phyloP scores from a whole-genome alignment of 2,797 vertebrate species.

The Peromyscus attwateri region DNA sequence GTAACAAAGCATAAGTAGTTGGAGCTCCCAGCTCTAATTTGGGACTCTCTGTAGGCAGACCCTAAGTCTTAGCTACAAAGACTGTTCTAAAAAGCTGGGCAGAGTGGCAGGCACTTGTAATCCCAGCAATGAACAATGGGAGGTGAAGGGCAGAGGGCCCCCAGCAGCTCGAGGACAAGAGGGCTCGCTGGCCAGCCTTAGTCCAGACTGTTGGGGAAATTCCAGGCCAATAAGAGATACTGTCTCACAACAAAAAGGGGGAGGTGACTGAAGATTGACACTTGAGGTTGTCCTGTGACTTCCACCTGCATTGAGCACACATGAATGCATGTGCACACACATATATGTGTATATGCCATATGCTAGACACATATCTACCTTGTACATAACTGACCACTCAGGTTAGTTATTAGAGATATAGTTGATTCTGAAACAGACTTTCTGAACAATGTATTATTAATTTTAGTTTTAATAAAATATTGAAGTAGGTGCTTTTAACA shows the following conservation, averaged over 20 bases:
- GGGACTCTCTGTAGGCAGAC: neutral
- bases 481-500: neutral
- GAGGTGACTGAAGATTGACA: neutral
- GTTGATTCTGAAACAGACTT: conserved; percentile 12
- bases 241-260: neutral
- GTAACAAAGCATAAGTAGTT: neutral
- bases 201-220: neutral
- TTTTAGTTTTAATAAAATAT: neutral
- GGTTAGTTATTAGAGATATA: neutral
- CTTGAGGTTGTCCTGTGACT: neutral
- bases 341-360: neutral
- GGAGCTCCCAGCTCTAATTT: neutral
- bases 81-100: neutral
- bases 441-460: neutral
- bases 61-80: conserved; percentile 33
- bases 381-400: neutral
- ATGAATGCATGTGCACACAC: neutral
- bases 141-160: neutral
- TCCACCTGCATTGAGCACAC: too few relatives aligned
- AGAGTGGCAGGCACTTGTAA: neutral
- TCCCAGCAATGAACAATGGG: neutral
- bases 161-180: neutral
- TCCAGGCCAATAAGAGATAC: neutral
- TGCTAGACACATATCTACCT: neutral
- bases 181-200: neutral